Evolutionary conservation across 2,113 vertebrate genomes (phyloP), one percentile per base, ranked within the genome.

Genomic region (Spermophilus dauricus): DNA sequence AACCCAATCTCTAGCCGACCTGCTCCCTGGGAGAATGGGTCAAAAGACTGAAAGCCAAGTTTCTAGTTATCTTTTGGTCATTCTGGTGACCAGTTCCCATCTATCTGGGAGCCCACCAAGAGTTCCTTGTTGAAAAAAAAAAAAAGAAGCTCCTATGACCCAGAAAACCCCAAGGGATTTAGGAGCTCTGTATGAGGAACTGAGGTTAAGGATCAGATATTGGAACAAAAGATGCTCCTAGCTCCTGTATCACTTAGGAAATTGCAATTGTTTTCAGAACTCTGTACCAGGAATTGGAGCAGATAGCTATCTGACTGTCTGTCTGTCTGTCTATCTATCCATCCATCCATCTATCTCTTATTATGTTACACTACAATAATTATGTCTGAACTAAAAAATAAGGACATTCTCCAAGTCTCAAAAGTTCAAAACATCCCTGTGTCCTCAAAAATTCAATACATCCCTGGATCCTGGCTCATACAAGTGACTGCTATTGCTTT

Each of bases 381-480:
- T 63, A 63, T 63, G 45, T 83, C 30, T 90, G 48, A 65, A 45
- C 37, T 95, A 3, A 17, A 84, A 84, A 45, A 30, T 48, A 63
- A 80, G 73, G 69, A 9, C n/a, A 28, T 45, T 8, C 34, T 51
- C 3, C 39, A 18, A 56, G 32, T 34, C 8, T 26, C 17, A 56
- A 42, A 63, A 65, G 28, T 2, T 7, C 45, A 0, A 1, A 8
- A 58, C 58, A 56, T 28, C 14, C 70, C 3, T 3, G 2, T 1
- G 9, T 39, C 39, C 39, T 26, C 24, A 56, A 42, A 63, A 65
- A n/a, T 2, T 10, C 58, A 0, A 1, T 22, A 22, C 45, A 56
- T 28, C 14, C 70, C 3, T 3, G 2, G 0, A 10, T 39, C 72
- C 39, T 26, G 45, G 82, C n/a, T 53, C 1, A 39, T 9, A 12